Percentiles rank a stretch among this genome's conserved stretches.
These are phyloP conservation scores for Trichoplusia ni DNA, from an alignment of 1,140 invertebrate genomes.

Conservation along the genomic window DNA sequence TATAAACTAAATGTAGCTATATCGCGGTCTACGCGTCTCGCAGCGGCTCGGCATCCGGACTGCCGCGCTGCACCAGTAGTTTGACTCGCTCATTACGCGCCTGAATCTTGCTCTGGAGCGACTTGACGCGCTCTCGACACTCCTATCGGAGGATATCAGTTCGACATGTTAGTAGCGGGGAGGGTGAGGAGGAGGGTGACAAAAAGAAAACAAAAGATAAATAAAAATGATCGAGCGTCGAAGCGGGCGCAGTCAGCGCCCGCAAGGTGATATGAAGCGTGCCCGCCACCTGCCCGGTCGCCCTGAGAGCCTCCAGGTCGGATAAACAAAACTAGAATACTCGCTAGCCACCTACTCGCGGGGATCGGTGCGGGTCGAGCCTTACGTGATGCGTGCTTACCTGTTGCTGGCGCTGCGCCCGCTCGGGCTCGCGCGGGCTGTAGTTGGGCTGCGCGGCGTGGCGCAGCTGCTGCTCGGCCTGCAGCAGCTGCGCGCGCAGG, in stretches of 20 bases:
- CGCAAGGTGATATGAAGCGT: conserved; percentile 46
- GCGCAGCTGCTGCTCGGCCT: conserved; percentile 92
- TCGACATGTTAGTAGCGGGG: conserved; percentile 66
- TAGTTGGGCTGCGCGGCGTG: conserved; percentile 90
- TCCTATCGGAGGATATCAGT: conserved; percentile 84
- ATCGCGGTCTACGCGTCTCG: conserved; percentile 80
- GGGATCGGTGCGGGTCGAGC: conserved; percentile 36
- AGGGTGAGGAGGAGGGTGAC: conserved; percentile 79
- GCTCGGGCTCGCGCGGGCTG: conserved; percentile 91
- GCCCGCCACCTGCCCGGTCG: conserved; percentile 42
- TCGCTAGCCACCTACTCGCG: conserved; percentile 62
- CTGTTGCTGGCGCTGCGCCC: conserved; percentile 93
- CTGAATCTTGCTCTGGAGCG: conserved; percentile 93
- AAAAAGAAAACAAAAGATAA: conserved; percentile 84
- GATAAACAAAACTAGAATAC: conserved; percentile 74
- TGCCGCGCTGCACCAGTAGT: conserved; percentile 91
- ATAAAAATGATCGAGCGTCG: conserved; percentile 73
- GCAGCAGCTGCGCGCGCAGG: conserved; percentile 90
- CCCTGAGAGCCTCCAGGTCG: conserved; percentile 49
- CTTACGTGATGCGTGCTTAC: conserved; percentile 85
- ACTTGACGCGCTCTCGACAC: conserved; percentile 91
- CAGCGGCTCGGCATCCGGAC: conserved; percentile 88
- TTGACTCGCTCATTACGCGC: conserved; percentile 93
- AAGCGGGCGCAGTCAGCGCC: conserved; percentile 39
- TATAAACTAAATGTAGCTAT: conserved; percentile 53